Conservation (phyloP, 2,797 vertebrate species). For the Carduelis carduelis region DNA sequence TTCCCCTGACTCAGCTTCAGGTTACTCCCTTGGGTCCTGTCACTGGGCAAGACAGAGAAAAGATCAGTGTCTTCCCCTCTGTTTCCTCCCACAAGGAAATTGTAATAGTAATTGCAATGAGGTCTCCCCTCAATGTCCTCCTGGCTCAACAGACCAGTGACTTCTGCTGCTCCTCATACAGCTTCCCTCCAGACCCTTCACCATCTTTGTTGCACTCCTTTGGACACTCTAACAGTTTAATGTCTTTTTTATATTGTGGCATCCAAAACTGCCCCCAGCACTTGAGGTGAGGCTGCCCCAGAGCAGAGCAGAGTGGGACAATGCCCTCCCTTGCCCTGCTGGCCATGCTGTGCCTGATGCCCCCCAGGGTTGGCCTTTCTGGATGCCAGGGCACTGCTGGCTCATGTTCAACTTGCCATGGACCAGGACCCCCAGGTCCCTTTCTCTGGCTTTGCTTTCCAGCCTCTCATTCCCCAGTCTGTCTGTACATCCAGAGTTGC, state of each 20-base stretch:
- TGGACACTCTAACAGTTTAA: not conserved
- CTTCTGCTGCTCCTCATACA: accelerated
- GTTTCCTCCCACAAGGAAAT: not conserved
- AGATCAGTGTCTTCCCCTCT: not conserved
- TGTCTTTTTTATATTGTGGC: not conserved
- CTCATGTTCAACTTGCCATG: not conserved
- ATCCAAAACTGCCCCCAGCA: not conserved
- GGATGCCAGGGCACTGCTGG: not conserved
- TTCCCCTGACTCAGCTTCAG: not conserved
- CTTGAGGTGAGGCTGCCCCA: accelerated
- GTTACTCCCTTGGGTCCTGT: not conserved
- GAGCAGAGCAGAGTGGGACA: accelerated
- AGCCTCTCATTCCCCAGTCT: not conserved
- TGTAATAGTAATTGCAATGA: not conserved
- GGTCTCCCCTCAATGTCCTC: not conserved
- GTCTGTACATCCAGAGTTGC: accelerated
- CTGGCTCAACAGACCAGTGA: not conserved
- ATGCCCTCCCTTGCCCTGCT: accelerated
- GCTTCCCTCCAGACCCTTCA: not conserved
- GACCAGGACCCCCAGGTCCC: not conserved
- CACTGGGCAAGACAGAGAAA: not conserved
- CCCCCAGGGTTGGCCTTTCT: not conserved
- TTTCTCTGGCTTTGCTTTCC: not conserved
- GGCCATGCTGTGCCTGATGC: not conserved
- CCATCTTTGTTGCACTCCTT: not conserved